Conservation (phyloP, 2,888 invertebrate species). For the Malthinus seriepunctatus region DNA sequence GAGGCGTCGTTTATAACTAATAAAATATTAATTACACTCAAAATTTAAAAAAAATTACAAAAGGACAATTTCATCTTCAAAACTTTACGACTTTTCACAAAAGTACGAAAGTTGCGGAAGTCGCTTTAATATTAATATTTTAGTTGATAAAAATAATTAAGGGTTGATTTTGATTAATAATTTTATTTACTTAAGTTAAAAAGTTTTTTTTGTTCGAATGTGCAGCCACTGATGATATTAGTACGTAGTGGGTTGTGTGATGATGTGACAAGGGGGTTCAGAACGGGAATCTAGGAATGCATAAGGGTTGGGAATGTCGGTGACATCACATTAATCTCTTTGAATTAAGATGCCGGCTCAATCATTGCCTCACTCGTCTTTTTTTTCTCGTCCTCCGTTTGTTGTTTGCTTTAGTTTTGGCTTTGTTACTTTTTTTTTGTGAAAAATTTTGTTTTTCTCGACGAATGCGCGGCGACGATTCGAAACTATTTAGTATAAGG, state of each 20-base stretch:
- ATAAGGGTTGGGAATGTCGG: constrained; percentile 43
- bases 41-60: no score
- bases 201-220: background rate
- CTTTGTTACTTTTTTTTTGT: constrained; percentile 4
- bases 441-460: background rate
- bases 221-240: constrained; percentile 24
- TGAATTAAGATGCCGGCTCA: constrained; percentile 38
- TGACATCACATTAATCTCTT: constrained; percentile 43
- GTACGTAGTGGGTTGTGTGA: constrained; percentile 28
- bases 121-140: no score
- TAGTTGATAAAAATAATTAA: no score
- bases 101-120: no score
- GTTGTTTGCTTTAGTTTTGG: constrained; percentile 17
- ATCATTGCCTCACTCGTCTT: constrained; percentile 20
- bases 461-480: background rate
- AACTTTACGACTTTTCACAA: no score
- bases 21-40: background rate
- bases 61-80: no score
- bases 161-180: background rate
- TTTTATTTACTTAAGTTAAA: constrained; percentile 5
- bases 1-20: constrained; percentile 15
- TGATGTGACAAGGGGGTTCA: constrained; percentile 27
- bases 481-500: constrained; percentile 1
- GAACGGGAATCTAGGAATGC: constrained; percentile 37
- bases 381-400: constrained; percentile 10